These are phyloP conservation scores for Microcaecilia unicolor DNA, from an alignment of 2,797 vertebrate genomes.

Conservation along the genomic window DNA sequence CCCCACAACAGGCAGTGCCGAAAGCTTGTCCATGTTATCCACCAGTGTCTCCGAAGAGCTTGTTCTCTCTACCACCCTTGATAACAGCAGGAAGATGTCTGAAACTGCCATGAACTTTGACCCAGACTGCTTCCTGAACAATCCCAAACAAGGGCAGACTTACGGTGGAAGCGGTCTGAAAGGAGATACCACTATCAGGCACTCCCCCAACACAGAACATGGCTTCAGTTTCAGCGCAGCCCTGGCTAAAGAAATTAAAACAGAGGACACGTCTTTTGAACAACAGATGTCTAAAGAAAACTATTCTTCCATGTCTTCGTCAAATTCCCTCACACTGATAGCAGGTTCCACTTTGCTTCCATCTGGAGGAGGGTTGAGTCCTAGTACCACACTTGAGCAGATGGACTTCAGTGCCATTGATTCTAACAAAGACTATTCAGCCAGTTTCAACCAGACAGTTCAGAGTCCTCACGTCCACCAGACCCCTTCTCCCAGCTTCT, in stretches of 20 bases:
- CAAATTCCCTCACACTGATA: slow-evolving; percentile 72
- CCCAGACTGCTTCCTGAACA: slow-evolving; percentile 98
- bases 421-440: slow-evolving; percentile 88
- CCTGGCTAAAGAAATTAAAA: slow-evolving; percentile 93
- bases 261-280: slow-evolving; percentile 94
- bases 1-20: slow-evolving; percentile 70
- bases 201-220: slow-evolving; percentile 65
- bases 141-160: slow-evolving; percentile 97
- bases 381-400: slow-evolving; percentile 95
- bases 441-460: slow-evolving; percentile 79
- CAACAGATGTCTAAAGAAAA: slow-evolving; percentile 92
- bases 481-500: slow-evolving; percentile 92
- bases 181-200: slow-evolving; percentile 65
- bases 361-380: slow-evolving; percentile 92
- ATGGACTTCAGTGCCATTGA: slow-evolving; percentile 99
- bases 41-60: slow-evolving; percentile 87
- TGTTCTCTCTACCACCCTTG: slow-evolving; percentile 91
- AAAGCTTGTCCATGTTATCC: slow-evolving; percentile 83
- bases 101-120: slow-evolving; percentile 97
- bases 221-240: slow-evolving; percentile 70
- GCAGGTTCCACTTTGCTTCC: slow-evolving; percentile 80
- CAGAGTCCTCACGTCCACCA: slow-evolving; percentile 89
- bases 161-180: slow-evolving; percentile 92
- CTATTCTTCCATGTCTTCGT: slow-evolving; percentile 59
- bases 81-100: slow-evolving; percentile 82